Evolutionary conservation across 2,113 vertebrate genomes (phyloP), one percentile per base, ranked within the genome.

Genomic region (Ageneiosus marmoratus): DNA sequence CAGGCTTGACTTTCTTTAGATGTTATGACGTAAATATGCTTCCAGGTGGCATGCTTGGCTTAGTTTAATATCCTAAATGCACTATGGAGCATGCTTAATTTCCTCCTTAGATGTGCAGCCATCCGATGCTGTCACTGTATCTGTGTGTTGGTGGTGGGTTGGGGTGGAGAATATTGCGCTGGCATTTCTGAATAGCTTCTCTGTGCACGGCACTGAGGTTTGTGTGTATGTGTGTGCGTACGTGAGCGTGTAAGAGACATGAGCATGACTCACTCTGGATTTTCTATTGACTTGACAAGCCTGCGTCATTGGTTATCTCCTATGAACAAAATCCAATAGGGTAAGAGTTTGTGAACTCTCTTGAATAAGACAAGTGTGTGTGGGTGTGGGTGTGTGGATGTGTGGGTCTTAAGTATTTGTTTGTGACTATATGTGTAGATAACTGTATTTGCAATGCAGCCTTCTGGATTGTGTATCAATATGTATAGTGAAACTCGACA

Each of bases 61-160:
- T 83, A 46, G 76, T 85, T 85, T 87, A 87, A 87, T 87, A 85
- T 87, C 86, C 86, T 82, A 76, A 85, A 77, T 77, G 74, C 76
- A 85, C 70, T 56, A 53, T 27, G 3, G 77, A 51, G 76, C 73
- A 78, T 46, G 62, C 63, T 87, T 87, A 82, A 87, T 87, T 87
- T 87, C 86, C 86, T 87, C 56, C 53, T 85, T 58, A 77, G 86
- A 87, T 83, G 80, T 73, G 32, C 44, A 72, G 70, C 63, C 83
- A 82, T 80, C 67, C 50, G 80, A 83, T 83, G 53, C 58, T 76
- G 69, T 82, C 80, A 80, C 83, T 82, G 80, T 85, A 83, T 87
- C 86, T 81, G 69, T 50, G 86, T 69, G 81, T 84, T 80, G 48
- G 60, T 80, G 80, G 67, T 72, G 79, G 72, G 56, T 53, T 76